Evolutionary conservation across 2,797 vertebrate genomes (phyloP).

Genomic region (Pristis pectinata): DNA sequence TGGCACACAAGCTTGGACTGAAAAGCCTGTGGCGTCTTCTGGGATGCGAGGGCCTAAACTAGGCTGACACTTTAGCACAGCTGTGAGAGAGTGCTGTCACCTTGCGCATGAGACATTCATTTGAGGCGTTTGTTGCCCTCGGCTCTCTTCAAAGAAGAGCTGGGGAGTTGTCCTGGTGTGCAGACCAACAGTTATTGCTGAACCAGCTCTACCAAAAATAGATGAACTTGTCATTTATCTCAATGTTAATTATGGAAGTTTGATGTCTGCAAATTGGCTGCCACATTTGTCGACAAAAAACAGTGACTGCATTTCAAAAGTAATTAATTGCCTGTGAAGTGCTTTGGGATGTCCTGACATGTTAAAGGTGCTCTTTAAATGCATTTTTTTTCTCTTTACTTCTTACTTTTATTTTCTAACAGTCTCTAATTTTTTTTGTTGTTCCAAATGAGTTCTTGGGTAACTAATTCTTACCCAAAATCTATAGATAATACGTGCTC

Average conservation of each 20-base stretch:
- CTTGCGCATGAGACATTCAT: neutral
- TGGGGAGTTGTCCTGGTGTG: neutral
- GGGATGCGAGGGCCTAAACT: neutral
- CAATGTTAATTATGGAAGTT: neutral
- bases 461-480: neutral
- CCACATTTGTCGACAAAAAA: no score
- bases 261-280: no score
- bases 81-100: neutral
- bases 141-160: neutral
- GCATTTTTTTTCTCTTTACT: neutral
- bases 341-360: neutral
- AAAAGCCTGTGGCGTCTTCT: neutral
- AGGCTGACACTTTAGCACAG: neutral
- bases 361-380: no score
- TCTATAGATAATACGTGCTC: no score
- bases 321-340: conserved; percentile 1
- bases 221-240: neutral
- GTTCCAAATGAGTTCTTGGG: neutral
- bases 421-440: neutral
- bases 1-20: neutral
- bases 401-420: neutral
- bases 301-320: neutral
- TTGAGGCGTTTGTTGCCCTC: neutral
- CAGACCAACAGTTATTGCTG: neutral
- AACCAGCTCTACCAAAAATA: neutral